A percentile compares a stretch with the other conserved stretches of the same genome.
phyloP scores from a whole-genome alignment of 2,113 vertebrate genomes.

The Circaetus gallicus region DNA sequence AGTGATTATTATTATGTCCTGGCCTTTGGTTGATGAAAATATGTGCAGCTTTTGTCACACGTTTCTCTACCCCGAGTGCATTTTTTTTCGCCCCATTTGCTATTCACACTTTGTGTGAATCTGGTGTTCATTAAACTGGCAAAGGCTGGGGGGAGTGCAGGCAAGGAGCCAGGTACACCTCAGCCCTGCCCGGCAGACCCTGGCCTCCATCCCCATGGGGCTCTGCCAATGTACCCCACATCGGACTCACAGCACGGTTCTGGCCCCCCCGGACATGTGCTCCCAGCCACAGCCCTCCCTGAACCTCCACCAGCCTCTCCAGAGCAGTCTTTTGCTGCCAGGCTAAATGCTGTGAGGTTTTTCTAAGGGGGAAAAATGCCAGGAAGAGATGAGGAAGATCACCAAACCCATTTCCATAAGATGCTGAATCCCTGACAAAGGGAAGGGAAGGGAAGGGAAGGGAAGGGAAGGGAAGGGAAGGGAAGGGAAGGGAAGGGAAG shows the following conservation, averaged over 20 bases:
- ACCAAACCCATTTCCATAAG: background rate
- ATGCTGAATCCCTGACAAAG: background rate
- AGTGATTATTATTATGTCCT: constrained; percentile 12
- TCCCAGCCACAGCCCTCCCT: background rate
- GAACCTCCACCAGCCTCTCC: background rate
- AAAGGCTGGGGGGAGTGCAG: background rate
- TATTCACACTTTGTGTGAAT: background rate
- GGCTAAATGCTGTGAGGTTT: background rate
- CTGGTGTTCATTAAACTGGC: background rate
- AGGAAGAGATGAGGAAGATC: background rate
- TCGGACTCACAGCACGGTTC: background rate
- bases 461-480: too few relatives aligned
- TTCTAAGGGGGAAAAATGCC: background rate
- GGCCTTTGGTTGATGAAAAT: constrained; percentile 15
- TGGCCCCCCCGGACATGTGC: background rate
- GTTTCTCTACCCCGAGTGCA: background rate
- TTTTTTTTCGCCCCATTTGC: background rate
- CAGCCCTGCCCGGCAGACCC: background rate
- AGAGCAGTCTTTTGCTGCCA: background rate
- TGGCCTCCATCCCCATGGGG: rapidly evolving
- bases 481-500: too few relatives aligned
- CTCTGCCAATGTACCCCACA: background rate
- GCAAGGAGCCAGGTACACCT: background rate
- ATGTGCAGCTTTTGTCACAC: background rate
- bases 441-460: too few relatives aligned